Evolutionary conservation across 2,113 vertebrate genomes (phyloP), one percentile per base, ranked within the genome.

Genomic region (Psettodes erumei): DNA sequence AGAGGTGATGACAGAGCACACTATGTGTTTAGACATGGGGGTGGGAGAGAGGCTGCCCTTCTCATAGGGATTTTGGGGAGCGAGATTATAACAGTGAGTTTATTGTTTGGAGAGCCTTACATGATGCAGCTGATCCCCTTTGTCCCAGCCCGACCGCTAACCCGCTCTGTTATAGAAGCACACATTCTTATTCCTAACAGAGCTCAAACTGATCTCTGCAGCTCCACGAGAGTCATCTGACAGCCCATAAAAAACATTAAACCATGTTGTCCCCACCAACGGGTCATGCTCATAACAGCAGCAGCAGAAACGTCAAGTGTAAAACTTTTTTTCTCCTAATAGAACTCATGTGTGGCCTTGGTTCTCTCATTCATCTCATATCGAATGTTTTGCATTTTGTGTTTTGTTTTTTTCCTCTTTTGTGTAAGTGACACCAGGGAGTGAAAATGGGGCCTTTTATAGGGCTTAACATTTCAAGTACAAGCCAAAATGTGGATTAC

Each of bases 81-180:
- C 40, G 62, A 50, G 42, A 83, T 84, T 81, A 75, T 84, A 86
- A 90, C 81, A 89, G 73, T 81, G 80, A 54, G 75, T 82, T 87
- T 87, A 81, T 89, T 88, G 88, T 91, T 87, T 79, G 51, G 59
- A 74, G 63, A 77, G 69, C 30, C 48, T 65, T 85, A 83, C 81
- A 79, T 67, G 84, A 84, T 85, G 64, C 75, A 82, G 75, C 72
- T 72, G 66, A 86, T 74, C 64, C 65, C 40, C 43, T 53, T 82
- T 82, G 61, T 78, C 67, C 37, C 23, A 74, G 42, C 9, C 56
- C n/a, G 18, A 75, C 55, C 73, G n/a, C 62, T 71, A 51, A 73
- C 67, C 67, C 55, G 56, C 33, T 59, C 70, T 47, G 37, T 25
- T 65, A 40, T 19, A 61, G 47, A 77, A 61, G 73, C 56, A 71